These are phyloP conservation scores for Coleophora deauratella DNA, from an alignment of 2,888 invertebrate species.

Conservation along the genomic window DNA sequence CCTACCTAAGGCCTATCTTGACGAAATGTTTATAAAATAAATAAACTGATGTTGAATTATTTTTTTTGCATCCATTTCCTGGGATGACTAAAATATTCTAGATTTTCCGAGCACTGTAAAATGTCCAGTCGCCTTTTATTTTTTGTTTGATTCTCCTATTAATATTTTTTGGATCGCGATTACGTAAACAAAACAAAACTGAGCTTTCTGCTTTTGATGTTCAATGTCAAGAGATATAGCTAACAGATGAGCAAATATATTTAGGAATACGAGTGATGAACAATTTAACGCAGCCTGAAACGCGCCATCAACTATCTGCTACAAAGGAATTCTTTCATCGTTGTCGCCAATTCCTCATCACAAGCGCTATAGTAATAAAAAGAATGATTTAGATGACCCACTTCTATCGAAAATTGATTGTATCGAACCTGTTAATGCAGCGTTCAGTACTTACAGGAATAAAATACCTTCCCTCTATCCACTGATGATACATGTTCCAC, in stretches of 20 bases:
- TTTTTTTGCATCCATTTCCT: too few relatives aligned
- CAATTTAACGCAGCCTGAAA: background rate
- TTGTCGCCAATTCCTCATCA: background rate
- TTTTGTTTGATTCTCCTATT: too few relatives aligned
- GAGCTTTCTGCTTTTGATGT: slow-evolving; percentile 1
- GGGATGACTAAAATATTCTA: too few relatives aligned
- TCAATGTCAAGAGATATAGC: background rate
- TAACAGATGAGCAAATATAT: background rate
- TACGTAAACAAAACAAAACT: slow-evolving; percentile 1
- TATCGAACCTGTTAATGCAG: slow-evolving; percentile 2
- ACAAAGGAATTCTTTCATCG: background rate
- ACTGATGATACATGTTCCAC: slow-evolving; percentile 1
- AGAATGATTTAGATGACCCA: background rate
- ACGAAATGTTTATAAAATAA: too few relatives aligned
- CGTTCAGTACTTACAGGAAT: slow-evolving; percentile 4
- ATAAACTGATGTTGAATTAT: too few relatives aligned
- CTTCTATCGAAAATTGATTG: slow-evolving; percentile 1
- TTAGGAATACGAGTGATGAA: background rate
- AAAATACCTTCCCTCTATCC: background rate
- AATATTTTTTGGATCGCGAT: background rate
- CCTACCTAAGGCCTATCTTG: too few relatives aligned
- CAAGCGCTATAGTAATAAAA: background rate
- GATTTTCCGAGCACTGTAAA: too few relatives aligned
- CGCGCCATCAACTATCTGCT: background rate
- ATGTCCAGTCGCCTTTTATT: too few relatives aligned